A percentile compares a stretch with the other conserved stretches of the same genome.
Evolutionary conservation across 2,113 vertebrate genomes (phyloP).

Genomic region (Lucifuga dentata): DNA sequence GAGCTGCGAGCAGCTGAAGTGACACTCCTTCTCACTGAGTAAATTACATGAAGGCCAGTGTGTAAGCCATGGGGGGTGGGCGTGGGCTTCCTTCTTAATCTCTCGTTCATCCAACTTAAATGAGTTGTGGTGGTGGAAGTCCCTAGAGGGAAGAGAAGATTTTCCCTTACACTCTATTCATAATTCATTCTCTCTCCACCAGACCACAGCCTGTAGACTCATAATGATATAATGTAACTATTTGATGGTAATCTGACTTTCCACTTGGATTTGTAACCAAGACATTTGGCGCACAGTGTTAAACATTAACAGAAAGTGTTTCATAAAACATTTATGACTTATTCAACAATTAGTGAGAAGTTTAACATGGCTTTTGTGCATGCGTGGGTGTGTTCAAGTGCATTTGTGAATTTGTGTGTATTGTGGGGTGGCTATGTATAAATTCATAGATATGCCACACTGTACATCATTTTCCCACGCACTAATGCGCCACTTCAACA

Average conservation of each 20-base stretch:
- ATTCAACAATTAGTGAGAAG: slow-evolving; percentile 68
- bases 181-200: slow-evolving; percentile 81
- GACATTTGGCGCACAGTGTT: slow-evolving; percentile 68
- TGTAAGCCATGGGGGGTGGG: slow-evolving; percentile 30
- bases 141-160: slow-evolving; percentile 59
- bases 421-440: slow-evolving; percentile 4
- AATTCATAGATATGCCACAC: slow-evolving; percentile 42
- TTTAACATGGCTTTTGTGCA: slow-evolving; percentile 36
- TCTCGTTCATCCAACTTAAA: slow-evolving; percentile 77
- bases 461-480: slow-evolving; percentile 34
- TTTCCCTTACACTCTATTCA: slow-evolving; percentile 80
- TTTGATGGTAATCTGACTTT: slow-evolving; percentile 81
- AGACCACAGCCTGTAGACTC: slow-evolving; percentile 79
- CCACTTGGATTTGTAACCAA: slow-evolving; percentile 75
- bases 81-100: slow-evolving; percentile 57
- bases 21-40: slow-evolving; percentile 53
- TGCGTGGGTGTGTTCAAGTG: background rate
- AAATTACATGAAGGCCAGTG: slow-evolving; percentile 70
- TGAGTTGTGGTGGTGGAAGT: slow-evolving; percentile 76
- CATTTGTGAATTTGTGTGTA: slow-evolving; percentile 35
- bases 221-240: slow-evolving; percentile 79
- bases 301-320: slow-evolving; percentile 76
- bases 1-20: slow-evolving; percentile 47
- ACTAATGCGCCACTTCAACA: slow-evolving; percentile 15
- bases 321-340: slow-evolving; percentile 75